Conservation (phyloP, 2,113 vertebrate genomes). For the Recurvirostra avosetta region DNA sequence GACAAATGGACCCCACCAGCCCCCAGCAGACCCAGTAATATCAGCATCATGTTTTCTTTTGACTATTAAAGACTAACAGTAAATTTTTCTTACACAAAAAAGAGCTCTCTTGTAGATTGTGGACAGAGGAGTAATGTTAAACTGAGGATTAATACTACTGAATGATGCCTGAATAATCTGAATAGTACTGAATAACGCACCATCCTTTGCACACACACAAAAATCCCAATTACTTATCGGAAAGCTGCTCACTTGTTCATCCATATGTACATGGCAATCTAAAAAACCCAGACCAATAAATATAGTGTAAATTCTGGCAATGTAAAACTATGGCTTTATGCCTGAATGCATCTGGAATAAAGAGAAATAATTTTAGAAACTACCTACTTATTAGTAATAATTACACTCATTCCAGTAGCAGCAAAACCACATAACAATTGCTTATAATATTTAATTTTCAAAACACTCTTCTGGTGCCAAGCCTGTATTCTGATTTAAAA, state of each 20-base stretch:
- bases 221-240: not conserved
- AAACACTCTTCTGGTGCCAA: constrained; percentile 38
- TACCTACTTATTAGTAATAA: constrained; percentile 58
- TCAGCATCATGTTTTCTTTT: not conserved
- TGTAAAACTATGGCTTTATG: constrained; percentile 38
- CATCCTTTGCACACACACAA: not conserved
- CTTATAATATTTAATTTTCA: constrained; percentile 51
- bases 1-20: not conserved
- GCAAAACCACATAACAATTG: constrained; percentile 55
- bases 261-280: not conserved
- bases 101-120: not conserved
- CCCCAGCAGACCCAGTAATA: not conserved
- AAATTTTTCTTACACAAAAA: not conserved
- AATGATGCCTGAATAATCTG: not conserved
- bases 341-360: constrained; percentile 20
- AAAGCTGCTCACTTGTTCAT: not conserved
- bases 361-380: constrained; percentile 57
- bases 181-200: not conserved
- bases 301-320: not conserved
- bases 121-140: not conserved
- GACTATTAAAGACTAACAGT: not conserved
- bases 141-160: not conserved
- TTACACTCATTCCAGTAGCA: constrained; percentile 30
- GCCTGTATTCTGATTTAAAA: not conserved
- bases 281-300: not conserved